Percentiles rank a stretch among this genome's conserved stretches.
Evolutionary conservation across 2,888 invertebrate species (phyloP).

Genomic region (Drepanosiphum platanoidis): DNA sequence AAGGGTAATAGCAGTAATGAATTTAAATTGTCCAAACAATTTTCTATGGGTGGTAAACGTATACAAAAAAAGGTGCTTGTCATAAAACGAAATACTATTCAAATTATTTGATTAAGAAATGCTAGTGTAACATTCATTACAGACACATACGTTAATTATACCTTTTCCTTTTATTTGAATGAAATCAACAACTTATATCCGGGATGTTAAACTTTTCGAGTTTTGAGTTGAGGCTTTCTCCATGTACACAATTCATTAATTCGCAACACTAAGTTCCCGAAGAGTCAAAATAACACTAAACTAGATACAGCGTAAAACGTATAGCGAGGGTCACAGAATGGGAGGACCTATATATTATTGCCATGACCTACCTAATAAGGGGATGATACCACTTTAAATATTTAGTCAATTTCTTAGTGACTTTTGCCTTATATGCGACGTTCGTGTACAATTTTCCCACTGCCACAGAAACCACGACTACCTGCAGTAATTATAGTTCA

Average conservation of each 20-base stretch:
- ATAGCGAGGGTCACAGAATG: slow-evolving; percentile 8
- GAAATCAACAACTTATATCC: slow-evolving; percentile 5
- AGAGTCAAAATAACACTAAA: slow-evolving; percentile 32
- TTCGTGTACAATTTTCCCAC: slow-evolving; percentile 19
- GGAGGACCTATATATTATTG: slow-evolving; percentile 14
- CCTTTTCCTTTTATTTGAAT: slow-evolving; percentile 18
- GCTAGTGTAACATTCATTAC: neutral
- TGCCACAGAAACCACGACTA: neutral
- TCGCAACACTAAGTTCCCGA: neutral
- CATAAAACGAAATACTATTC: neutral
- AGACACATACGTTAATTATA: neutral
- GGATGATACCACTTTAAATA: slow-evolving; percentile 58
- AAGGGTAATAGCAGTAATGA: neutral
- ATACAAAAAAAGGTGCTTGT: neutral
- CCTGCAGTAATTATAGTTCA: slow-evolving; percentile 6
- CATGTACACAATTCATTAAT: slow-evolving; percentile 3
- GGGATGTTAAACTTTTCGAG: neutral
- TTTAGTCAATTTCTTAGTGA: slow-evolving; percentile 28
- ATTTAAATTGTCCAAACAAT: neutral
- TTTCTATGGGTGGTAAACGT: too few species aligned
- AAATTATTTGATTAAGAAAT: too few species aligned
- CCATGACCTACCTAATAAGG: slow-evolving; percentile 44
- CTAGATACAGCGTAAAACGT: neutral
- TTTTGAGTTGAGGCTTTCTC: neutral
- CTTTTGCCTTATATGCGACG: slow-evolving; percentile 16